Evolutionary conservation across 2,888 invertebrate species (phyloP).

Genomic region (Sphaerophoria rueppellii): DNA sequence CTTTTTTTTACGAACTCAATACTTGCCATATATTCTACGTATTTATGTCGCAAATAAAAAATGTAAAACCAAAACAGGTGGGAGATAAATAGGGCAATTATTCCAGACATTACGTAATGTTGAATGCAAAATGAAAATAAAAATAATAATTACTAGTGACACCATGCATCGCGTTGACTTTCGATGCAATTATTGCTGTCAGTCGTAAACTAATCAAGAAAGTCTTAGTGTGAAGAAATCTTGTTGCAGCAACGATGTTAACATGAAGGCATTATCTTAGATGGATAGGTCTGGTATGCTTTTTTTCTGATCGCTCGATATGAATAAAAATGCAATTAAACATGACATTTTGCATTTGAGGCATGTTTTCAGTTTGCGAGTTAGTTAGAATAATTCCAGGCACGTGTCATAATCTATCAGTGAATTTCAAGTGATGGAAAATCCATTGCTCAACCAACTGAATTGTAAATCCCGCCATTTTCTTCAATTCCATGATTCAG

Average conservation of each 20-base stretch:
- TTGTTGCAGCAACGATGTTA: slow-evolving; percentile 32
- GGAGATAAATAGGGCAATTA: slow-evolving; percentile 52
- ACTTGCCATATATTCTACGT: too few species aligned
- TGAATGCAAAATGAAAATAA: background rate
- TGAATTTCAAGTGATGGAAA: background rate
- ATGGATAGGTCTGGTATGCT: background rate
- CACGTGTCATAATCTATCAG: background rate
- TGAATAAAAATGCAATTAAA: background rate
- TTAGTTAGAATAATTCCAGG: background rate
- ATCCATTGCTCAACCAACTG: background rate
- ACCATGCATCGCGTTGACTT: slow-evolving; percentile 3
- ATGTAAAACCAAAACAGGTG: background rate
- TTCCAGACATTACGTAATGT: slow-evolving; percentile 20
- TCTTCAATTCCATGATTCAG: slow-evolving; percentile 21
- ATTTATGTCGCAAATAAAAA: too few species aligned
- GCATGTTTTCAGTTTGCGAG: background rate
- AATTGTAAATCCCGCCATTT: background rate
- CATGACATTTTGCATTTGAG: background rate
- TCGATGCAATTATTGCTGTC: background rate
- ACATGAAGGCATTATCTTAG: background rate
- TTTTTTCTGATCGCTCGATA: background rate
- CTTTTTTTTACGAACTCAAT: too few species aligned
- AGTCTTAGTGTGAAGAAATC: slow-evolving; percentile 4
- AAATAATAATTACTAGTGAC: slow-evolving; percentile 18
- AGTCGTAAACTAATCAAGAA: background rate